phyloP scores from a whole-genome alignment of 2,113 vertebrate genomes.

The Lucifuga dentata region DNA sequence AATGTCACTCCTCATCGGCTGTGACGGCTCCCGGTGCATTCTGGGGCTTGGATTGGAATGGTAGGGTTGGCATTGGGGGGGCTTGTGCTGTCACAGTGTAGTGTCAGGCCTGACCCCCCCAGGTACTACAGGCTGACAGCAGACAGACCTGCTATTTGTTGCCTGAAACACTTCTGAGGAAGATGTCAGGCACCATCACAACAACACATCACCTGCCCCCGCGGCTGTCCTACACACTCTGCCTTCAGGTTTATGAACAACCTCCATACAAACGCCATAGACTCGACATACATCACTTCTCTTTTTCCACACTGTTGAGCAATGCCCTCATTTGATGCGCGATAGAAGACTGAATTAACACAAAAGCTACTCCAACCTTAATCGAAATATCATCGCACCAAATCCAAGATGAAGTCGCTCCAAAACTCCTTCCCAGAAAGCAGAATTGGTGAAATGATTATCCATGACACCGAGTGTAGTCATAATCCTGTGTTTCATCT shows the following conservation, averaged over 20 bases:
- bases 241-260: slow-evolving; percentile 60
- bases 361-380: background rate
- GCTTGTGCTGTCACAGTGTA: slow-evolving; percentile 62
- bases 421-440: slow-evolving; percentile 17
- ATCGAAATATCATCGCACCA: background rate
- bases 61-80: slow-evolving; percentile 1
- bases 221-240: slow-evolving; percentile 40
- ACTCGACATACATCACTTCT: slow-evolving; percentile 26
- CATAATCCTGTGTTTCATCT: slow-evolving; percentile 29
- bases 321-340: slow-evolving; percentile 14
- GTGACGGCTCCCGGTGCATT: slow-evolving; percentile 71
- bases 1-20: slow-evolving; percentile 67
- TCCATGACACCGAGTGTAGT: slow-evolving; percentile 18
- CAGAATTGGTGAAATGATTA: slow-evolving; percentile 5
- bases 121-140: slow-evolving; percentile 75
- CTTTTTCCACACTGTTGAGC: slow-evolving; percentile 1
- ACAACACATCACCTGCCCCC: slow-evolving; percentile 57
- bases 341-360: slow-evolving; percentile 7
- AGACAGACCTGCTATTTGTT: slow-evolving; percentile 80
- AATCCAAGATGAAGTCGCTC: slow-evolving; percentile 18
- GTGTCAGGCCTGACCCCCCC: slow-evolving; percentile 72
- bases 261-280: slow-evolving; percentile 32
- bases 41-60: slow-evolving; percentile 47
- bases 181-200: slow-evolving; percentile 73
- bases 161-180: slow-evolving; percentile 74